Base-by-base conservation (phyloP, 1,140 invertebrate species). In the Drosophila subpulchrella region DNA sequence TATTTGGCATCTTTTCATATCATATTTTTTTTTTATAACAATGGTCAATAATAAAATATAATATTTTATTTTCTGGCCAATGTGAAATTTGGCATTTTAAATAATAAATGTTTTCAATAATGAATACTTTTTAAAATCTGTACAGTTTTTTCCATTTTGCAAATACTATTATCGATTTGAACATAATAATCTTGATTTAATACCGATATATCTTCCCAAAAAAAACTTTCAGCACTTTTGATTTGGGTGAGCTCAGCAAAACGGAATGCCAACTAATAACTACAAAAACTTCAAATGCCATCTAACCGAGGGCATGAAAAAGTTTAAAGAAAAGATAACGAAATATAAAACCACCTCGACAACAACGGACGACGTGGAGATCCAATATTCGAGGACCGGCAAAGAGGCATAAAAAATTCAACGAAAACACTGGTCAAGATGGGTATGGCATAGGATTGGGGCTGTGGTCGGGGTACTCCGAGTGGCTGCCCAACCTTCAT, bases 351-450 rank as follows among this genome's bases (percentile, higher is more conserved):
- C 55, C 65, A 78, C 66, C 65, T 72, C 57, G 42, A 41, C 34
- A 60, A 51, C 48, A 50, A 15, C n/a, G n/a, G 24, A 3, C 6
- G 46, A 24, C 30, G 32, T 30, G 39, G 59, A 39, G 47, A 8
- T 17, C n/a, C 30, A n/a, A 51, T 30, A 34, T 34, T 15, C 30
- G n/a, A 51, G 38, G 38, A 15, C 32, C 61, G 44, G 42, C 56
- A 24, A 53, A 72, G 78, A 67, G 50, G 76, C 71, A 84, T 84
- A 73, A 80, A 80, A 75, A 55, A 73, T 62, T 51, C 38, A 68
- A 68, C 44, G 46, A 74, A 74, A 53, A 67, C 41, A 60, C 60
- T 59, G 53, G 56, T 57, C 47, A 73, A 44, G 44, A 60, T 61
- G 56, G 30, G 56, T 5, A 27, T 27, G 27, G 27, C 34, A 27